These are phyloP conservation scores for Aphis gossypii DNA, from an alignment of 1,140 invertebrate species.

Conservation along the genomic window DNA sequence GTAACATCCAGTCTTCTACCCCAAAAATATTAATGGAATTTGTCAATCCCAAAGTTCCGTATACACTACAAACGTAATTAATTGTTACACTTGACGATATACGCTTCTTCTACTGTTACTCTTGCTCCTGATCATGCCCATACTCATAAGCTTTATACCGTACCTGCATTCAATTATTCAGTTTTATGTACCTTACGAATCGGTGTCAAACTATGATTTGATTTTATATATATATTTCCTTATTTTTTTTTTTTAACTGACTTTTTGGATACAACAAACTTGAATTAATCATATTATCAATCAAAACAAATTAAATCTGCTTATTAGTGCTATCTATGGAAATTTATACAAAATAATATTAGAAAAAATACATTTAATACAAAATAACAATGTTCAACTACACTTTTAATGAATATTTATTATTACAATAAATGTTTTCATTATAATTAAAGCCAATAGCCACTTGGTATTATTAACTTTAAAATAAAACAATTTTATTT, in stretches of 20 bases:
- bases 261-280: not conserved
- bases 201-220: not conserved
- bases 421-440: too few species aligned
- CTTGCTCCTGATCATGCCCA: not conserved
- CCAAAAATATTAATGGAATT: constrained; percentile 57
- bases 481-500: too few species aligned
- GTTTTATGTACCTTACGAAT: not conserved
- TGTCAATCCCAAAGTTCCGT: constrained; percentile 34
- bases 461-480: too few species aligned
- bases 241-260: not conserved
- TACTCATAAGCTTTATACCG: not conserved
- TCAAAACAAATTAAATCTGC: not conserved
- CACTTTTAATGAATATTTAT: too few species aligned
- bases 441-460: too few species aligned
- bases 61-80: constrained; percentile 35
- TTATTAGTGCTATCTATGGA: not conserved
- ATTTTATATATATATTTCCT: not conserved
- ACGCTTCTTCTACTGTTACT: not conserved
- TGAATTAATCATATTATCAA: not conserved
- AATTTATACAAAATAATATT: not conserved
- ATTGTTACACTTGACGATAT: constrained; percentile 27
- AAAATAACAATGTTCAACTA: too few species aligned
- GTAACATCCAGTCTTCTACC: not conserved
- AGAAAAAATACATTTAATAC: not conserved
- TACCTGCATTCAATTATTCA: not conserved